phyloP scores from a whole-genome alignment of 2,888 invertebrate species.

The Rhamphomyia laevipes region DNA sequence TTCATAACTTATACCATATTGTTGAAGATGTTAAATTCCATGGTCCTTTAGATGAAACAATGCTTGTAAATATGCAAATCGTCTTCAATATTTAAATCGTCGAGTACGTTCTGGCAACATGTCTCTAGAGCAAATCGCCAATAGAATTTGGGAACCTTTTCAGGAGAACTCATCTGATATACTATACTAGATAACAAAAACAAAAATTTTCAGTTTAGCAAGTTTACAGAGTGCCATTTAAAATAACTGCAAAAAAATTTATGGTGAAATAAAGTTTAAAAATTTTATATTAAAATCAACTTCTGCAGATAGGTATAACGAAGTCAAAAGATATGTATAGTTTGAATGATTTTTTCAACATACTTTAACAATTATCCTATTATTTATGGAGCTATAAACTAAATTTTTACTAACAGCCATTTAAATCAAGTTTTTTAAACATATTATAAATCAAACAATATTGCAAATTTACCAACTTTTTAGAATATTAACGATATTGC shows the following conservation, averaged over 20 bases:
- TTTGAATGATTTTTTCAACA: conserved; percentile 1
- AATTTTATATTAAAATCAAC: not conserved
- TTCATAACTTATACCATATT: conserved; percentile 1
- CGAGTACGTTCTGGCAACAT: conserved; percentile 3
- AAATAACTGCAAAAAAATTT: too few species aligned
- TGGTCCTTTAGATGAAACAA: not conserved
- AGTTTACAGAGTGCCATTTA: not conserved
- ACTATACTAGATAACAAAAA: not conserved
- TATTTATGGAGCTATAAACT: not conserved
- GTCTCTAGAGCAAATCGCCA: conserved; percentile 7
- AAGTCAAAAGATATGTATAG: not conserved
- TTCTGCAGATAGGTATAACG: not conserved
- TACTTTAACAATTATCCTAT: not conserved
- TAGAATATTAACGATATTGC: not conserved
- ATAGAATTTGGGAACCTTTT: not conserved
- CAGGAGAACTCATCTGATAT: too few species aligned
- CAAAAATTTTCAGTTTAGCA: not conserved
- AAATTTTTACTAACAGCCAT: not conserved
- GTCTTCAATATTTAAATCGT: conserved; percentile 3
- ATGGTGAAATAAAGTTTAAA: not conserved
- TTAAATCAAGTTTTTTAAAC: not conserved
- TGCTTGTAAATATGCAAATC: conserved; percentile 3
- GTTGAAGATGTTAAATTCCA: conserved; percentile 3
- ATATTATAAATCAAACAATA: not conserved
- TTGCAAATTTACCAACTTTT: not conserved